These are phyloP conservation scores for Drosophila seguyi DNA, from an alignment of 1,140 invertebrate genomes.

Conservation along the genomic window DNA sequence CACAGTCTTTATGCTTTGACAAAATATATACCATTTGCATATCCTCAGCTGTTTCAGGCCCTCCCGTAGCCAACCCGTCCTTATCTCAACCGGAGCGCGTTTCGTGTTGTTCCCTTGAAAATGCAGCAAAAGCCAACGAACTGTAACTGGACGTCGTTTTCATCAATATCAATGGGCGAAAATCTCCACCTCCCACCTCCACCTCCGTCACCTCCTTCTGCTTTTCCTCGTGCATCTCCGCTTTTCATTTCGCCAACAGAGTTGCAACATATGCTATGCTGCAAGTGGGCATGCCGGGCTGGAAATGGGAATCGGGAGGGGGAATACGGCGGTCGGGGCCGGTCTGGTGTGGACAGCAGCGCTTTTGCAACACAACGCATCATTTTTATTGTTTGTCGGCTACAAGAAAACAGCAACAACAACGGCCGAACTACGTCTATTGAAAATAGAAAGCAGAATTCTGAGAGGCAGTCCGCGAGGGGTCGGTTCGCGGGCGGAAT, in stretches of 20 bases:
- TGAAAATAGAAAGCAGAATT: conserved; percentile 80
- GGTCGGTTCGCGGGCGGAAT: conserved; percentile 18
- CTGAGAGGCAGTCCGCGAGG: conserved; percentile 59
- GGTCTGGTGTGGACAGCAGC: conserved; percentile 72
- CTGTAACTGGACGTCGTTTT: conserved; percentile 83
- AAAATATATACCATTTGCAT: conserved; percentile 81
- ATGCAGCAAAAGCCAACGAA: conserved; percentile 79
- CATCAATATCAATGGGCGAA: conserved; percentile 80
- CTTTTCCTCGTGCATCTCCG: conserved; percentile 34
- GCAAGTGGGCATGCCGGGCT: conserved; percentile 13
- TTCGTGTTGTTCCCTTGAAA: conserved; percentile 70
- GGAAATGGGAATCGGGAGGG: background rate
- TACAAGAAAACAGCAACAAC: conserved; percentile 50
- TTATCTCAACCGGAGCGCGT: conserved; percentile 18
- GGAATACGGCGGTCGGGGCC: background rate
- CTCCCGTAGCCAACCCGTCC: background rate
- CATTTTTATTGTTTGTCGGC: conserved; percentile 83
- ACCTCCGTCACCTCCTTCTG: background rate
- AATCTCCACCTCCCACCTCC: conserved; percentile 25
- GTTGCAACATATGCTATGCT: conserved; percentile 74
- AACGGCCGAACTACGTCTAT: conserved; percentile 62
- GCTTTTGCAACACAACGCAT: conserved; percentile 79
- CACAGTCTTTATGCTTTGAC: conserved; percentile 83
- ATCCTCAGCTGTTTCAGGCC: conserved; percentile 45
- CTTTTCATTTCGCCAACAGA: conserved; percentile 55